Evolutionary conservation across 2,113 vertebrate genomes (phyloP).

Genomic region (Corynorhinus townsendii): DNA sequence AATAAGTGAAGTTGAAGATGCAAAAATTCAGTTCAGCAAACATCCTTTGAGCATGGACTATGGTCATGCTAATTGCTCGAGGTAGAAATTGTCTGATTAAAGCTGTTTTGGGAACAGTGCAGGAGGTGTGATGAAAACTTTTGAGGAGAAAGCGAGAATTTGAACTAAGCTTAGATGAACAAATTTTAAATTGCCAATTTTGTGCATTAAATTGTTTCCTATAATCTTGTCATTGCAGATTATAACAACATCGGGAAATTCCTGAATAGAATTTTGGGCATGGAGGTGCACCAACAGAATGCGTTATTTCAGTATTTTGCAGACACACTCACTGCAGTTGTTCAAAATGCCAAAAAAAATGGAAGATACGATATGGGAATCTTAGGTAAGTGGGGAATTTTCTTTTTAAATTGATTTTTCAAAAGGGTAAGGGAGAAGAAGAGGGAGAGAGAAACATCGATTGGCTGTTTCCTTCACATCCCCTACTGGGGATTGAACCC

Average conservation of each 20-base stretch:
- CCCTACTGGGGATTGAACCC: neutral
- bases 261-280: slow-evolving; percentile 96
- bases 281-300: slow-evolving; percentile 98
- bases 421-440: neutral
- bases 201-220: neutral
- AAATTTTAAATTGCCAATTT: neutral
- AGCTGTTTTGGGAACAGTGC: neutral
- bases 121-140: neutral
- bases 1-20: neutral
- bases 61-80: neutral
- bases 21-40: neutral
- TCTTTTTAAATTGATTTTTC: neutral
- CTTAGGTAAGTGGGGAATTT: slow-evolving; percentile 83
- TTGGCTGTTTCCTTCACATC: neutral
- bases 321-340: slow-evolving; percentile 93
- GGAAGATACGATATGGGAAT: slow-evolving; percentile 99
- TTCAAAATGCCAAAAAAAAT: slow-evolving; percentile 97
- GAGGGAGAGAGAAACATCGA: neutral
- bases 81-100: neutral
- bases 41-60: neutral
- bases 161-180: neutral
- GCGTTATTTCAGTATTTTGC: slow-evolving; percentile 98
- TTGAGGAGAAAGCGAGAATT: neutral
- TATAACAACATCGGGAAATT: slow-evolving; percentile 99
- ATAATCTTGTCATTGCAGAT: slow-evolving; percentile 82